Percentiles rank a stretch among this genome's conserved stretches.
These are phyloP conservation scores for Actenoides lindsayi DNA, from an alignment of 2,113 vertebrate genomes.

Conservation along the genomic window DNA sequence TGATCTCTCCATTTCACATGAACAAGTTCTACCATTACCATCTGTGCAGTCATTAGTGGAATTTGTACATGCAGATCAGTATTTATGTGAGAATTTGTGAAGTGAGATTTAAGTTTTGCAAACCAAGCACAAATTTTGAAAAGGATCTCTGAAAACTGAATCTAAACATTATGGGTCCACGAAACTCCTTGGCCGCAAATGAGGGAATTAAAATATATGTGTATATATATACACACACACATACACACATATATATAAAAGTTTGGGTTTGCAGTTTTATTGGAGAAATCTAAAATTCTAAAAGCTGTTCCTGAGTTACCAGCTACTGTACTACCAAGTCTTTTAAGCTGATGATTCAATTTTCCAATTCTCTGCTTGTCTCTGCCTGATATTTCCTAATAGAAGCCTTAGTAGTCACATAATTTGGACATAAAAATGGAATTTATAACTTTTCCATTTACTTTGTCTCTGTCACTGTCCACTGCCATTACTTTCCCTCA, in stretches of 20 bases:
- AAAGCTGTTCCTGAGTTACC: background rate
- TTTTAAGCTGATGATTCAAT: background rate
- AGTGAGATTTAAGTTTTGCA: background rate
- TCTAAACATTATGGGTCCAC: background rate
- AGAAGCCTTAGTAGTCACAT: background rate
- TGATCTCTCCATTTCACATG: background rate
- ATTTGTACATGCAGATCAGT: background rate
- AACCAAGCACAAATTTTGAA: background rate
- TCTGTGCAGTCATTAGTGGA: background rate
- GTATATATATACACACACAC: rapidly evolving
- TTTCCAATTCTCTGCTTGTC: constrained; percentile 1
- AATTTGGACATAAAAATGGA: background rate
- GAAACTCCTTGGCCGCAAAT: background rate
- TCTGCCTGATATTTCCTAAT: constrained; percentile 11
- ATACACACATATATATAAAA: background rate
- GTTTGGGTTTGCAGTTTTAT: background rate
- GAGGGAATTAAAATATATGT: background rate
- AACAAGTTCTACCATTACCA: background rate
- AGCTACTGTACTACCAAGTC: background rate
- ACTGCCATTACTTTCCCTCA: background rate
- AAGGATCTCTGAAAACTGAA: background rate
- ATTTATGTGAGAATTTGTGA: background rate
- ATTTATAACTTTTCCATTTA: constrained; percentile 25
- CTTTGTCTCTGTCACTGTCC: background rate
- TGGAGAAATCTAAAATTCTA: background rate